A percentile compares a stretch with the other conserved stretches of the same genome.
Conservation (phyloP, 1,140 invertebrate genomes). For the Neodiprion fabricii region DNA sequence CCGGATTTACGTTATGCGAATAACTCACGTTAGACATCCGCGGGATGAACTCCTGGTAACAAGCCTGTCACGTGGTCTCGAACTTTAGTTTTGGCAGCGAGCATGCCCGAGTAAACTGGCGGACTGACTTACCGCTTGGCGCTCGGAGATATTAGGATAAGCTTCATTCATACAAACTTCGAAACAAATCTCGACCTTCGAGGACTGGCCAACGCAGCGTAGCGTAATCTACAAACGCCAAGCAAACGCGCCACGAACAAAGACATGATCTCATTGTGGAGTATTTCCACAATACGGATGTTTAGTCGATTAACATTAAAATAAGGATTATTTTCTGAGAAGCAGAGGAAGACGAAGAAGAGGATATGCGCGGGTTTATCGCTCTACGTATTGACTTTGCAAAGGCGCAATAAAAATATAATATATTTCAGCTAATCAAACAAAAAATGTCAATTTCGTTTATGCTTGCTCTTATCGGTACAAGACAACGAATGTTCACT, state of each 20-base stretch:
- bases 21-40: too few species aligned
- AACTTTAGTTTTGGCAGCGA: constrained; percentile 35
- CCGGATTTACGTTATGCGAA: neutral
- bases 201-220: constrained; percentile 27
- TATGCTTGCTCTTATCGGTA: too few species aligned
- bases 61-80: constrained; percentile 34
- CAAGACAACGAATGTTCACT: too few species aligned
- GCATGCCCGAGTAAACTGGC: constrained; percentile 27
- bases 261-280: neutral
- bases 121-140: constrained; percentile 24
- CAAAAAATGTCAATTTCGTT: too few species aligned
- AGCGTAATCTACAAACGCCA: constrained; percentile 32
- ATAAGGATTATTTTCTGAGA: too few species aligned
- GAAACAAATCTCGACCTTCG: constrained; percentile 53
- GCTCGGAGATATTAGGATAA: constrained; percentile 51
- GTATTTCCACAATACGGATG: too few species aligned
- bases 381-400: too few species aligned
- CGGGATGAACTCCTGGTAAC: constrained; percentile 34
- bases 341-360: neutral
- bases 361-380: constrained; percentile 35
- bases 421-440: too few species aligned
- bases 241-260: constrained; percentile 29
- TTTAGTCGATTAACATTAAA: too few species aligned
- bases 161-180: constrained; percentile 55
- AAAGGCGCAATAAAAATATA: too few species aligned